Percentiles rank a stretch among this genome's conserved stretches.
phyloP scores from a whole-genome alignment of 2,888 invertebrate genomes.

The Noctua fimbriata region DNA sequence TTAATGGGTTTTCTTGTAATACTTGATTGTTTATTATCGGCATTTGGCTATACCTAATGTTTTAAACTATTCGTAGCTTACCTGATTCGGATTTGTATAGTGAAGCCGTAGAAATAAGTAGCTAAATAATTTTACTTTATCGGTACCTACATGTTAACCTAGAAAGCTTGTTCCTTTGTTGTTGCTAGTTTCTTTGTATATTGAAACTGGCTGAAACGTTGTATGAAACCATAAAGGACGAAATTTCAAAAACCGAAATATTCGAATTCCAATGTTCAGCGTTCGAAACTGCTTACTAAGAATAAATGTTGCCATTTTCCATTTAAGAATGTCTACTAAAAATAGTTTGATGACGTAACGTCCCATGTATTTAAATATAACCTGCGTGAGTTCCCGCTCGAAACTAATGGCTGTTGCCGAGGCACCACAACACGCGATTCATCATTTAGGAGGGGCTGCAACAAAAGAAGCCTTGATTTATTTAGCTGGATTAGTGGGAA shows the following conservation, averaged over 20 bases:
- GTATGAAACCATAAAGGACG: not conserved
- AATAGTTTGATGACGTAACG: constrained; percentile 32
- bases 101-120: not conserved
- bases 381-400: constrained; percentile 43
- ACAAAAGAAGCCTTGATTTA: constrained; percentile 71
- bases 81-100: not conserved
- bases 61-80: not conserved
- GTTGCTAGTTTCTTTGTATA: not conserved
- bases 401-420: constrained; percentile 63
- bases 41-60: not conserved
- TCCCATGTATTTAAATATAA: constrained; percentile 27
- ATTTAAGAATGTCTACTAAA: constrained; percentile 7
- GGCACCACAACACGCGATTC: constrained; percentile 70
- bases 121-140: not conserved
- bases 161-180: no score
- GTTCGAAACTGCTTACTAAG: not conserved
- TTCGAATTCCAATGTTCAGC: not conserved
- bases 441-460: constrained; percentile 71
- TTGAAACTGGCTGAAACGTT: not conserved
- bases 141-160: not conserved
- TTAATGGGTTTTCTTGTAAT: constrained; percentile 17
- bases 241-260: not conserved
- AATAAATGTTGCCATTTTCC: constrained; percentile 5
- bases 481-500: constrained; percentile 63
- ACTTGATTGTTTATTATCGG: not conserved